phyloP scores from a whole-genome alignment of 2,113 vertebrate species.

The Porphyrio hochstetteri region DNA sequence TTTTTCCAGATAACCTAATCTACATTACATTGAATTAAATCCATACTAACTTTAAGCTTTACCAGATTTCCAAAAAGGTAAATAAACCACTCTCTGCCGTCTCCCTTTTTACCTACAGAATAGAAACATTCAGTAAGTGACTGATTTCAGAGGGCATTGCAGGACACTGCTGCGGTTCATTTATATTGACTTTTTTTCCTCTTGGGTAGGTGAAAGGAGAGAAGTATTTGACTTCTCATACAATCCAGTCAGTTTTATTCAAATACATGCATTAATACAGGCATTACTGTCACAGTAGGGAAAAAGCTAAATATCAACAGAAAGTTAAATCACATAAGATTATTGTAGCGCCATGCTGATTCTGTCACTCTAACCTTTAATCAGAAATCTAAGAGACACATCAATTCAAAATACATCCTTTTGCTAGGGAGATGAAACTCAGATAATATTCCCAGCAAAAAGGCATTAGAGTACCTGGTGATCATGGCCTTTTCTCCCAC shows the following conservation, averaged over 20 bases:
- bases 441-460: neutral
- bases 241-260: neutral
- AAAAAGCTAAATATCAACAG: neutral
- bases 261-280: neutral
- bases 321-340: neutral
- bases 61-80: neutral
- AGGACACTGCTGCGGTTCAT: neutral
- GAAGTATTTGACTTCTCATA: neutral
- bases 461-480: neutral
- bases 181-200: neutral
- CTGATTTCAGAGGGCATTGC: neutral
- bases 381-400: neutral
- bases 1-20: too few species aligned
- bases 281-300: neutral
- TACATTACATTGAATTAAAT: neutral
- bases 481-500: neutral
- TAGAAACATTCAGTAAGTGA: neutral
- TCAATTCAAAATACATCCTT: neutral
- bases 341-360: neutral
- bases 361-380: neutral
- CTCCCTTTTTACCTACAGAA: neutral
- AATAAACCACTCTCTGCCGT: neutral
- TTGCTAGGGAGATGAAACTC: neutral
- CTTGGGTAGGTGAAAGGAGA: neutral
- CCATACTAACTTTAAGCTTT: neutral